phyloP scores from a whole-genome alignment of 2,888 invertebrate species.

The Epistrophe grossulariae region DNA sequence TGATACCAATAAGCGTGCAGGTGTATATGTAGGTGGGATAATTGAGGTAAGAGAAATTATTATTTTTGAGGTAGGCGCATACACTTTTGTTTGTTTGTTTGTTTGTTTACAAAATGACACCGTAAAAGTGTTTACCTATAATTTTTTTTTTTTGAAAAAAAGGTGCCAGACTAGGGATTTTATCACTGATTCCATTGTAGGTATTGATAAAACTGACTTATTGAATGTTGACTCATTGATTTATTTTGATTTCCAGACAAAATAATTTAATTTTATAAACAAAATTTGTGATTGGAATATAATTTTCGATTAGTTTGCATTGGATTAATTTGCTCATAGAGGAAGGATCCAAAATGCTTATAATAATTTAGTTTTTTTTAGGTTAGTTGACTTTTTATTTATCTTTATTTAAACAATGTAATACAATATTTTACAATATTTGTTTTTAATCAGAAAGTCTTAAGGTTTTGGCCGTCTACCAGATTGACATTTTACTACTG shows the following conservation, averaged over 20 bases:
- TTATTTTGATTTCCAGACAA: not conserved
- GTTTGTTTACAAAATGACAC: conserved; percentile 23
- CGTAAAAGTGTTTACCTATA: not conserved
- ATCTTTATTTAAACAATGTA: no score
- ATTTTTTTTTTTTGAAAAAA: not conserved
- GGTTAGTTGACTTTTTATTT: no score
- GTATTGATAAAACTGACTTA: not conserved
- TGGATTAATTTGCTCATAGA: no score
- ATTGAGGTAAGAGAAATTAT: conserved; percentile 30
- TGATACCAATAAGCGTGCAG: conserved; percentile 18
- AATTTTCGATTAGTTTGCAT: no score
- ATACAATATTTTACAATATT: no score
- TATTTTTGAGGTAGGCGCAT: conserved; percentile 5
- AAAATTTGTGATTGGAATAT: no score
- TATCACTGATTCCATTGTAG: not conserved
- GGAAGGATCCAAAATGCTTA: no score
- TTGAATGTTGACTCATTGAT: not conserved
- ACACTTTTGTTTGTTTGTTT: conserved; percentile 20
- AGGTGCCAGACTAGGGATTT: conserved; percentile 4
- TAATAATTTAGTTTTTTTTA: no score
- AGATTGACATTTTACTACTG: no score
- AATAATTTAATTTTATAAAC: not conserved
- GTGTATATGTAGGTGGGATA: conserved; percentile 3
- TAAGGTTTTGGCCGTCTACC: no score
- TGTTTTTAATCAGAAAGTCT: no score